Evolutionary conservation across 2,797 vertebrate genomes (phyloP), one percentile per base, ranked within the genome.

Genomic region (Chelon labrosus): DNA sequence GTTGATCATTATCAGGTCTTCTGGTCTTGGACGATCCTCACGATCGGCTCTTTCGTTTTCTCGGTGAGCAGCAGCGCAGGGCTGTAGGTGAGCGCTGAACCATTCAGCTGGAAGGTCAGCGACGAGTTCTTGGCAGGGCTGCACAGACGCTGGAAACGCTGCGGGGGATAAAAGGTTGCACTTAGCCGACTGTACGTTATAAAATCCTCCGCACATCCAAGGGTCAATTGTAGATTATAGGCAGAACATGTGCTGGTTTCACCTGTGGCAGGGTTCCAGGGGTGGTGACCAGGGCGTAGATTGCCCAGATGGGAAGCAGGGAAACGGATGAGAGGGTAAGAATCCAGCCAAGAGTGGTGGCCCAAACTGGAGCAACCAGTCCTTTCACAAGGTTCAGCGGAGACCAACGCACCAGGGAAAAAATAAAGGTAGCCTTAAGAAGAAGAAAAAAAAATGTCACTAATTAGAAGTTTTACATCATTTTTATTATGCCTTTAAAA

Each of bases 231-330:
- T 13, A 41, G n/a, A 50, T 19, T 10, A 51, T 10, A 1, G 0
- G 31, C 31, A 35, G 31, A 35, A 35, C 7, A 20, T 20, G 19
- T 3, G 22, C 9, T 44, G 0, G 25, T 31, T 0, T 47, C 16
- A 94, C 93, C 92, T 94, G 88, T 3, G n/a, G 0, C 11, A 92
- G 76, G 37, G 81, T 85, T 31, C 93, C 92, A 0, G 89, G 88
- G 20, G 92, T 89, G 73, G 82, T 89, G 47, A 62, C 20, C 22
- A 94, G 72, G 16, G 86, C 73, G 12, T 93, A 93, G 63, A 94
- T 19, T 37, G 91, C 89, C 89, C 92, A 94, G 62, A 91, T 81
- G 12, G 93, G 94, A n/a, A 95, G 90, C 70, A 94, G 87, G 52
- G 89, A 93, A 22, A 94, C 84, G 0, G 92, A 94, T 20, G 93